Evolutionary conservation across 2,888 invertebrate species (phyloP).

Genomic region (Metallyticus violacea): DNA sequence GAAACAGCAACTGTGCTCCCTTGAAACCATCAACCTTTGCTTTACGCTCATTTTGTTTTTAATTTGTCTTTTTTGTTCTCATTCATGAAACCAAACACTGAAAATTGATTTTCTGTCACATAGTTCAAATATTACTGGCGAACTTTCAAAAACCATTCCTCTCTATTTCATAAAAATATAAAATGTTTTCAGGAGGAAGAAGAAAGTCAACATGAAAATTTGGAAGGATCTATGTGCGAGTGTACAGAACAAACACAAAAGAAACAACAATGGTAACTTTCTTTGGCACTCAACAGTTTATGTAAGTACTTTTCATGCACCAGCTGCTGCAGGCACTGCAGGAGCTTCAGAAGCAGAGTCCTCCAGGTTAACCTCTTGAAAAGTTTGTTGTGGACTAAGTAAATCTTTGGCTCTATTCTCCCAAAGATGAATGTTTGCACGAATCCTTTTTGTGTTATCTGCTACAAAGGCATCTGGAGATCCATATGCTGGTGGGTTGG

Average conservation of each 20-base stretch:
- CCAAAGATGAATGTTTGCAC: constrained; percentile 36
- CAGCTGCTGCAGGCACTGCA: constrained; percentile 14
- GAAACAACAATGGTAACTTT: neutral
- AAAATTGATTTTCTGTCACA: too few species aligned
- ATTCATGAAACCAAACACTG: too few species aligned
- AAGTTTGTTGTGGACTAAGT: constrained; percentile 28
- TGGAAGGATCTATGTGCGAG: too few species aligned
- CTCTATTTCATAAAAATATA: too few species aligned
- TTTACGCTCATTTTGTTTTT: too few species aligned
- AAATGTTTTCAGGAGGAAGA: too few species aligned
- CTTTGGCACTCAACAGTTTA: neutral
- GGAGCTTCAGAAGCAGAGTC: constrained; percentile 29
- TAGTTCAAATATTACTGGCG: too few species aligned
- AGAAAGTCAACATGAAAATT: too few species aligned
- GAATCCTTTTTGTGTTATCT: constrained; percentile 55
- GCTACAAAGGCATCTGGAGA: constrained; percentile 74
- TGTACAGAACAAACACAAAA: neutral
- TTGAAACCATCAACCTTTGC: too few species aligned
- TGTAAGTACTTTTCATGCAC: neutral
- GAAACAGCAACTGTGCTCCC: too few species aligned
- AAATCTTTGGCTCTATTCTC: constrained; percentile 36
- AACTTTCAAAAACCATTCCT: too few species aligned
- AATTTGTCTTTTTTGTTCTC: too few species aligned
- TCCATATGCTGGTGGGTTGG: constrained; percentile 94
- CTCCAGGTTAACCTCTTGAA: constrained; percentile 26